These are phyloP conservation scores for Glaucidium brasilianum DNA, from an alignment of 2,113 vertebrate genomes.

Conservation along the genomic window DNA sequence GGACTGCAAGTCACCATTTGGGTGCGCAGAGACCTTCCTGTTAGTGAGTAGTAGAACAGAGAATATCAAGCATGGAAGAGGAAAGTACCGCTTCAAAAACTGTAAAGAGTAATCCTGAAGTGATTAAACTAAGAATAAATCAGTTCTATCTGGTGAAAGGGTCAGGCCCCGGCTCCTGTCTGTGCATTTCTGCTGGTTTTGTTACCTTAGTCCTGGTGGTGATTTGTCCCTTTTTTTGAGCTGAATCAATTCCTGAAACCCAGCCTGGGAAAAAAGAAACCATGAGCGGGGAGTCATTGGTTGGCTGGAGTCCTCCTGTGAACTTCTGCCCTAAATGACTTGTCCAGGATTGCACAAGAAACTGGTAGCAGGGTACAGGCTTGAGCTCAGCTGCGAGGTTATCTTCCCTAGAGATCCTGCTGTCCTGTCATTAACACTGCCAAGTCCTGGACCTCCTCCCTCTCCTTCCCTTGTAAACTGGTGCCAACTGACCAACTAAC, in stretches of 20 bases:
- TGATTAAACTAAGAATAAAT: neutral
- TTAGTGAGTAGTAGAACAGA: neutral
- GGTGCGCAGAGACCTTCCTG: neutral
- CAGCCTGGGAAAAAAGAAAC: neutral
- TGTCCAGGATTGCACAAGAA: neutral
- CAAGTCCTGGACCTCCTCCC: neutral
- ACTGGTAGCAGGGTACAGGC: neutral
- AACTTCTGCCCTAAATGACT: neutral
- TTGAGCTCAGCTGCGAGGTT: neutral
- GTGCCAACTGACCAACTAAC: fast-evolving
- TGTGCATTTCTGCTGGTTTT: neutral
- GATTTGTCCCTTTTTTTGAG: neutral
- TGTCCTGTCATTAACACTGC: fast-evolving
- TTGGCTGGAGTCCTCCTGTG: neutral
- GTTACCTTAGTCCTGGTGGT: neutral
- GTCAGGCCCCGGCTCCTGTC: neutral
- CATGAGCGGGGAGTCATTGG: neutral
- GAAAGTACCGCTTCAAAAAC: neutral
- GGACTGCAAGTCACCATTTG: neutral
- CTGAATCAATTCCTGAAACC: conserved; percentile 11
- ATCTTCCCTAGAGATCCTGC: neutral
- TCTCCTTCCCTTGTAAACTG: neutral
- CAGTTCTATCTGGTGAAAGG: neutral
- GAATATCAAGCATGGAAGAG: neutral
- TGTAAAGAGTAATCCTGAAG: neutral